Evolutionary conservation across 2,797 vertebrate genomes (phyloP).

Genomic region (Mallotus villosus): DNA sequence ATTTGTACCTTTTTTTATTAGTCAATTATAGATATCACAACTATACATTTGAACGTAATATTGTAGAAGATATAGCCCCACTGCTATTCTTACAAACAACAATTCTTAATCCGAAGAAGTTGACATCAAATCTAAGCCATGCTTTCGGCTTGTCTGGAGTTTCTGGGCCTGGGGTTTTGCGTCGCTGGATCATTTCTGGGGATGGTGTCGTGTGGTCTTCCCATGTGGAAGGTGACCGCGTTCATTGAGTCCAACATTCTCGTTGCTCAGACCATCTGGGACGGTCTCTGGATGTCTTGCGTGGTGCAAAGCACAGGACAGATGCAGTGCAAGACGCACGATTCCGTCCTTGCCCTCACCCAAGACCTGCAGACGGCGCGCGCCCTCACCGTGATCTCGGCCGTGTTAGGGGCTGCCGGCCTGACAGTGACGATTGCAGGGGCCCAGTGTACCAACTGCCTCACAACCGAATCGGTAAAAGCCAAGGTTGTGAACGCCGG

Average conservation of each 20-base stretch:
- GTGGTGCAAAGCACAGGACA: slow-evolving; percentile 91
- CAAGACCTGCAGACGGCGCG: slow-evolving; percentile 83
- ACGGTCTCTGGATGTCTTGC: slow-evolving; percentile 93
- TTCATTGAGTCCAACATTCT: slow-evolving; percentile 90
- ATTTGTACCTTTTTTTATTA: background rate
- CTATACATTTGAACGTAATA: too few relatives aligned
- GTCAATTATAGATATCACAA: too few relatives aligned
- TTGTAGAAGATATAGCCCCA: too few relatives aligned
- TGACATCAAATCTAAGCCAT: slow-evolving; percentile 53
- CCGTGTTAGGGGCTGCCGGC: slow-evolving; percentile 78
- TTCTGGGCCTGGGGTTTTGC: slow-evolving; percentile 81
- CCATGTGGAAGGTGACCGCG: slow-evolving; percentile 91
- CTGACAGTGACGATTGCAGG: slow-evolving; percentile 86
- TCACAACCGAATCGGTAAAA: slow-evolving; percentile 75
- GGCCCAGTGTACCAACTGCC: slow-evolving; percentile 91
- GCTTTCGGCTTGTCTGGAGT: slow-evolving; percentile 83
- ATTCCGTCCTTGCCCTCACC: slow-evolving; percentile 83
- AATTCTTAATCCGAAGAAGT: background rate
- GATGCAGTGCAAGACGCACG: slow-evolving; percentile 91
- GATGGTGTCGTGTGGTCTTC: slow-evolving; percentile 87
- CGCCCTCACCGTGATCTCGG: slow-evolving; percentile 81
- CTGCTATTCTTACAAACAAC: background rate
- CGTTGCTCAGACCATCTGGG: slow-evolving; percentile 88
- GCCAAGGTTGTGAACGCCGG: slow-evolving; percentile 79
- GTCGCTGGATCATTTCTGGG: slow-evolving; percentile 84